A percentile compares a stretch with the other conserved stretches of the same genome.
phyloP scores from a whole-genome alignment of 2,888 invertebrate genomes.

The Elgonia sp. region DNA sequence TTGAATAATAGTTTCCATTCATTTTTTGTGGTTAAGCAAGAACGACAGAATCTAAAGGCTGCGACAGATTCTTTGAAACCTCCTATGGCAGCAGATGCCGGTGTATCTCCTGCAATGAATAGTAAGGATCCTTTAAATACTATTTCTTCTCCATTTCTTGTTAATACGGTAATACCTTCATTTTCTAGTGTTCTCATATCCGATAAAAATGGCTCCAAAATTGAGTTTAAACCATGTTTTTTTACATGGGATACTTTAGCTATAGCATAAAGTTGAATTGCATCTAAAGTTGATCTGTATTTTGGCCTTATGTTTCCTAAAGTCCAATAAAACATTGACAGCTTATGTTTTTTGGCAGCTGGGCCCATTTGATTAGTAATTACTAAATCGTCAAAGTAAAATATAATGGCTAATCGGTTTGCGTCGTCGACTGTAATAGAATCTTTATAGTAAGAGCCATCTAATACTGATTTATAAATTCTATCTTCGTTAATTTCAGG shows the following conservation, averaged over 20 bases:
- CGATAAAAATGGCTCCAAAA: slow-evolving; percentile 69
- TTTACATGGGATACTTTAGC: slow-evolving; percentile 25
- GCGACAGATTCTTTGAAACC: slow-evolving; percentile 77
- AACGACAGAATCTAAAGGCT: slow-evolving; percentile 74
- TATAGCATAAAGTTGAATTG: background rate
- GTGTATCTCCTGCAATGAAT: slow-evolving; percentile 75
- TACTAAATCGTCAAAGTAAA: slow-evolving; percentile 29
- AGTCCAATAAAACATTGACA: background rate
- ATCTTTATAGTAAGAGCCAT: slow-evolving; percentile 73
- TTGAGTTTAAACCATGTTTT: slow-evolving; percentile 60
- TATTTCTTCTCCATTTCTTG: slow-evolving; percentile 13
- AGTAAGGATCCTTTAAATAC: slow-evolving; percentile 73
- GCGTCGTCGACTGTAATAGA: slow-evolving; percentile 60
- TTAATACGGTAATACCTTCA: slow-evolving; percentile 36
- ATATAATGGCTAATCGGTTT: slow-evolving; percentile 74
- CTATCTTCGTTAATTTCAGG: slow-evolving; percentile 7
- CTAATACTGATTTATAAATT: slow-evolving; percentile 66
- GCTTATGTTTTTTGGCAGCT: background rate
- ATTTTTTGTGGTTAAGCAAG: slow-evolving; percentile 49
- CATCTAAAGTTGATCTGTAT: background rate
- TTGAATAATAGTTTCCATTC: background rate
- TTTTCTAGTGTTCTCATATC: slow-evolving; percentile 52
- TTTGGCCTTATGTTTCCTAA: background rate
- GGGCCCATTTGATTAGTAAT: background rate
- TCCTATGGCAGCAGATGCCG: slow-evolving; percentile 75